Evolutionary conservation across 2,888 invertebrate genomes (phyloP).

Genomic region (Heliconius charithonia): DNA sequence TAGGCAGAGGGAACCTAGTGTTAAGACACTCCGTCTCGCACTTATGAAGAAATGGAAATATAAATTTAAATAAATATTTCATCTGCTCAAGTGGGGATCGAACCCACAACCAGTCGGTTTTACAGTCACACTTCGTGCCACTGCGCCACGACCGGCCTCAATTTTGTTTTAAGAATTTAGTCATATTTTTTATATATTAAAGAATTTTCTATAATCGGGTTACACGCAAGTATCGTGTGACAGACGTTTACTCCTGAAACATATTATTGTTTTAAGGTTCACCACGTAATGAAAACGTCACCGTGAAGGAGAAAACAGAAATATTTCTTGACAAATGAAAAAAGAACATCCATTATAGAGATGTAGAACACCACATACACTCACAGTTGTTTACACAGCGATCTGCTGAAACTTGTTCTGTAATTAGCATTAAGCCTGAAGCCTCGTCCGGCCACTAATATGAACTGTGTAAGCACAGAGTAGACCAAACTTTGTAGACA

Average conservation of each 20-base stretch:
- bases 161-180: neutral
- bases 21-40: no score
- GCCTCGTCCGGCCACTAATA: constrained; percentile 35
- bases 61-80: no score
- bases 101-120: no score
- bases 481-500: constrained; percentile 42
- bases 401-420: constrained; percentile 35
- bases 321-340: constrained; percentile 1
- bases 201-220: neutral
- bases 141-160: no score
- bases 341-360: neutral
- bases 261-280: neutral
- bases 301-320: no score
- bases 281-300: no score
- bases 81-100: no score
- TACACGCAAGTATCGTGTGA: neutral
- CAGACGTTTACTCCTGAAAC: neutral
- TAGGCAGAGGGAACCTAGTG: no score
- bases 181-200: no score
- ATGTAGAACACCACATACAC: neutral
- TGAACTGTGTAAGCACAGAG: constrained; percentile 28
- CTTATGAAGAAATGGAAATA: no score
- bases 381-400: constrained; percentile 25
- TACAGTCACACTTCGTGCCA: no score
- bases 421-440: constrained; percentile 39